A percentile compares a stretch with the other conserved stretches of the same genome.
phyloP scores from a whole-genome alignment of 2,113 vertebrate genomes.

The Tretioscincus oriximinensis region DNA sequence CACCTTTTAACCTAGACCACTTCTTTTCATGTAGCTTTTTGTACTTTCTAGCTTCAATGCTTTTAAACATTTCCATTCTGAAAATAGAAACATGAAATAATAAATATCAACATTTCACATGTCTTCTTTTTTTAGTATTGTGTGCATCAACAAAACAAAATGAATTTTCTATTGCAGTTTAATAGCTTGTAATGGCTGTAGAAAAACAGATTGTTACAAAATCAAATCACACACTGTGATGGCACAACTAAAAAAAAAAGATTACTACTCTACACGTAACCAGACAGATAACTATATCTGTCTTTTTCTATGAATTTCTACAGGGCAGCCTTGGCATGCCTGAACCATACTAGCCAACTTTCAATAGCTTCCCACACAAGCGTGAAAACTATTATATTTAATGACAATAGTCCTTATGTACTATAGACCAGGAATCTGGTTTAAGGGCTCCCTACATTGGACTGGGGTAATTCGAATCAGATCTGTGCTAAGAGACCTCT shows the following conservation, averaged over 20 bases:
- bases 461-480: too few relatives aligned
- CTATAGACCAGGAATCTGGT: too few relatives aligned
- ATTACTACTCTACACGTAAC: background rate
- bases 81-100: background rate
- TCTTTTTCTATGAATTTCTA: background rate
- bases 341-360: too few relatives aligned
- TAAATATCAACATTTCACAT: background rate
- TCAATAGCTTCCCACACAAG: too few relatives aligned
- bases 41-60: background rate
- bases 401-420: too few relatives aligned
- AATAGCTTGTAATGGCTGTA: background rate
- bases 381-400: too few relatives aligned
- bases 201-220: background rate
- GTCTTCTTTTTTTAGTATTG: background rate
- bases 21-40: background rate
- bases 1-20: conserved; percentile 6
- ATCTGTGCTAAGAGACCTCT: too few relatives aligned
- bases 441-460: too few relatives aligned
- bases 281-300: background rate
- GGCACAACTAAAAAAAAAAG: background rate
- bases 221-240: background rate
- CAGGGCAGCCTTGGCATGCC: too few relatives aligned
- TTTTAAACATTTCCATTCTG: background rate
- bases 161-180: background rate
- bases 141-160: too few relatives aligned